Conservation (phyloP, 1,140 invertebrate species). For the Brachionus rubens region DNA sequence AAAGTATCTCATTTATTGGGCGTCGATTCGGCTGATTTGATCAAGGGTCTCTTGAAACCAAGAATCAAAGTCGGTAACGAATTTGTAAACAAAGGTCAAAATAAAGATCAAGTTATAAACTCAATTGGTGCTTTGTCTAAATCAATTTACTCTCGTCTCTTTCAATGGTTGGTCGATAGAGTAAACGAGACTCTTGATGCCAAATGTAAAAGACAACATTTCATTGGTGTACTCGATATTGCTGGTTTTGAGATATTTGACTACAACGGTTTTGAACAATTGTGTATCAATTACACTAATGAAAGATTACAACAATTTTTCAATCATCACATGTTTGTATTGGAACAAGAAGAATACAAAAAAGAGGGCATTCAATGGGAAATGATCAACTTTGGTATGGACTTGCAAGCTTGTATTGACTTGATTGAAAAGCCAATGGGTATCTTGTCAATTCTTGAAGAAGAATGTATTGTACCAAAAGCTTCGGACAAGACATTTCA, state of each 20-base stretch:
- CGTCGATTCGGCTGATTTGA: slow-evolving; percentile 64
- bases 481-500: slow-evolving; percentile 94
- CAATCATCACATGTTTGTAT: slow-evolving; percentile 99
- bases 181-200: slow-evolving; percentile 98
- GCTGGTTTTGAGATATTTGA: slow-evolving; percentile 99
- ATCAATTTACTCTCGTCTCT: slow-evolving; percentile 92
- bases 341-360: slow-evolving; percentile 99
- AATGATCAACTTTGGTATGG: slow-evolving; percentile 99
- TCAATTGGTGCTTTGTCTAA: slow-evolving; percentile 94
- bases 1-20: slow-evolving; percentile 82
- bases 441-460: slow-evolving; percentile 99
- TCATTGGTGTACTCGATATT: slow-evolving; percentile 99
- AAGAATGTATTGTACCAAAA: slow-evolving; percentile 99
- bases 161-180: slow-evolving; percentile 94
- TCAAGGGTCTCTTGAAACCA: slow-evolving; percentile 65
- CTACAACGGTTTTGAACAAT: slow-evolving; percentile 98
- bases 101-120: slow-evolving; percentile 86
- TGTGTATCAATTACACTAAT: slow-evolving; percentile 99
- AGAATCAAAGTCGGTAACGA: slow-evolving; percentile 73
- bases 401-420: slow-evolving; percentile 95
- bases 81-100: slow-evolving; percentile 96
- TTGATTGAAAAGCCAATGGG: slow-evolving; percentile 99
- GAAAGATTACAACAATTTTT: slow-evolving; percentile 99
- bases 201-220: slow-evolving; percentile 93
- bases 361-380: slow-evolving; percentile 96